Evolutionary conservation across 2,113 vertebrate genomes (phyloP).

Genomic region (Daubentonia madagascariensis): DNA sequence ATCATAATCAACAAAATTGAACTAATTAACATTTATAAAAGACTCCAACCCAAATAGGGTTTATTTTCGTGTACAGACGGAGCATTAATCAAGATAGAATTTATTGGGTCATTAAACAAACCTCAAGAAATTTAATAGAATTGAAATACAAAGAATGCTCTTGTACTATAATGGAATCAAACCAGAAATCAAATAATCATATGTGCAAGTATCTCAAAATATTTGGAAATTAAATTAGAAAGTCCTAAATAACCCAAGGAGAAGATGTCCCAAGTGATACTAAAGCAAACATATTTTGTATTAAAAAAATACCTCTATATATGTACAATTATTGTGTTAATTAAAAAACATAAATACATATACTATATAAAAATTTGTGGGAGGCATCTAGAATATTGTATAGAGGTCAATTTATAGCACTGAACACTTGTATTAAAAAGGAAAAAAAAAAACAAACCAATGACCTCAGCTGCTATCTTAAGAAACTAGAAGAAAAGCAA

Average conservation of each 20-base stretch:
- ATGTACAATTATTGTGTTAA: background rate
- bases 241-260: background rate
- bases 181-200: background rate
- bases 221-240: background rate
- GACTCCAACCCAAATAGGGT: background rate
- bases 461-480: background rate
- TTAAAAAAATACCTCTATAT: background rate
- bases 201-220: background rate
- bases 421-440: background rate
- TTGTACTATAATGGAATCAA: background rate
- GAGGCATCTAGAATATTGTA: background rate
- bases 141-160: background rate
- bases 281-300: background rate
- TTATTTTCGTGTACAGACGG: background rate
- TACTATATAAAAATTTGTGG: background rate
- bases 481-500: background rate
- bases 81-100: background rate
- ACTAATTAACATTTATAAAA: background rate
- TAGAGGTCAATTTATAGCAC: background rate
- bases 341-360: background rate
- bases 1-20: background rate
- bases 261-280: background rate
- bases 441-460: too few relatives aligned
- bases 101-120: background rate
- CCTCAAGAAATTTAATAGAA: background rate